Percentiles rank a stretch among this genome's conserved stretches.
phyloP scores from a whole-genome alignment of 1,140 invertebrate species.

The Drosophila ambigua region DNA sequence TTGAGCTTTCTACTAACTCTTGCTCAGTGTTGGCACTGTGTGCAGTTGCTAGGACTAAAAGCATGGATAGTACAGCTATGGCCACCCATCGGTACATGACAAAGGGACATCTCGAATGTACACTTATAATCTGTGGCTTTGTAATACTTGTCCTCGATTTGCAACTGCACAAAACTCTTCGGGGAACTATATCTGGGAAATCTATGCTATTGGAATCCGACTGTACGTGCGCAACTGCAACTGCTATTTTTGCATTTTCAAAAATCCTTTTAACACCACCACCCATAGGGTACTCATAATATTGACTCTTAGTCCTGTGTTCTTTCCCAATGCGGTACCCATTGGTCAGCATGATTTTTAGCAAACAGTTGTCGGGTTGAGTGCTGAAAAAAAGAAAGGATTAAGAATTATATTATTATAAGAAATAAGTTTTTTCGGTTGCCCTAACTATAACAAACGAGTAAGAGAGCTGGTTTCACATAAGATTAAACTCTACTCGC shows the following conservation, averaged over 20 bases:
- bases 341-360: constrained; percentile 26
- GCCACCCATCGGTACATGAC: constrained; percentile 18
- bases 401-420: too few relatives aligned
- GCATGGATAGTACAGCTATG: constrained; percentile 18
- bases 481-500: too few relatives aligned
- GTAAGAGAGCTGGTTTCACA: too few relatives aligned
- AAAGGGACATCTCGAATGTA: constrained; percentile 5
- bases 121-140: constrained; percentile 2
- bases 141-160: neutral
- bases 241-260: neutral
- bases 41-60: constrained; percentile 40
- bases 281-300: neutral
- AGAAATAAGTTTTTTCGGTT: too few relatives aligned
- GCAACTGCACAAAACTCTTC: constrained; percentile 6
- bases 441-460: neutral
- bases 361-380: neutral
- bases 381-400: constrained; percentile 11
- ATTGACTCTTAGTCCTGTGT: constrained; percentile 8
- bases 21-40: constrained; percentile 16
- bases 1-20: neutral
- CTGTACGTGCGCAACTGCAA: constrained; percentile 2
- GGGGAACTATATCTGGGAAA: neutral
- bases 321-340: constrained; percentile 3
- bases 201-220: constrained; percentile 1
- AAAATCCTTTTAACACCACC: neutral